Percentiles rank a stretch among this genome's conserved stretches.
Evolutionary conservation across 2,113 vertebrate species (phyloP).

Genomic region (Brevimyrus niger): DNA sequence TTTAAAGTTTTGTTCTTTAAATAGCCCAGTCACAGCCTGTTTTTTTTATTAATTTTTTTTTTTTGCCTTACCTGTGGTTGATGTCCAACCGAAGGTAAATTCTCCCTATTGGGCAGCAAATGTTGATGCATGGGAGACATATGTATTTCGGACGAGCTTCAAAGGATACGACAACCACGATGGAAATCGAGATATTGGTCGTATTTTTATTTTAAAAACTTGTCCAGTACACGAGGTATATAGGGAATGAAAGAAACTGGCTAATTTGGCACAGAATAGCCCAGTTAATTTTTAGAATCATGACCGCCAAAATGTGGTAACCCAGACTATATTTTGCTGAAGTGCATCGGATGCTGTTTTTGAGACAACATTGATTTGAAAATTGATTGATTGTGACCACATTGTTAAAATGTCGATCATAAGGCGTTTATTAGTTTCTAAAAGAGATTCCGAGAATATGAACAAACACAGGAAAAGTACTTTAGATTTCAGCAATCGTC

Average conservation of each 20-base stretch:
- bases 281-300: not conserved
- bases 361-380: not conserved
- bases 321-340: too few species aligned
- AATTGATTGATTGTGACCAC: not conserved
- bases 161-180: not conserved
- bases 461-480: not conserved
- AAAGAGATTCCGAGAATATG: not conserved
- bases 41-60: too few species aligned
- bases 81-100: not conserved
- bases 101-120: not conserved
- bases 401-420: not conserved
- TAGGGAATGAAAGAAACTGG: not conserved
- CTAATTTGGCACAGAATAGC: slow-evolving; percentile 5
- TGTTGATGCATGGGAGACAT: not conserved
- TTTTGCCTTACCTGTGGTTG: not conserved
- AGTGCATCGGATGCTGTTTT: not conserved
- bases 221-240: not conserved
- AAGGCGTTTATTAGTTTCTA: not conserved
- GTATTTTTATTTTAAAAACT: not conserved
- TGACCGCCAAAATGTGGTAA: not conserved
- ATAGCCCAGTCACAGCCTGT: not conserved
- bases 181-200: not conserved
- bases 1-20: not conserved
- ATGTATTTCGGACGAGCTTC: not conserved
- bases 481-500: not conserved